Percentiles rank a stretch among this genome's conserved stretches.
phyloP scores from a whole-genome alignment of 2,888 invertebrate genomes.

The Heteromyza rotundicornis region DNA sequence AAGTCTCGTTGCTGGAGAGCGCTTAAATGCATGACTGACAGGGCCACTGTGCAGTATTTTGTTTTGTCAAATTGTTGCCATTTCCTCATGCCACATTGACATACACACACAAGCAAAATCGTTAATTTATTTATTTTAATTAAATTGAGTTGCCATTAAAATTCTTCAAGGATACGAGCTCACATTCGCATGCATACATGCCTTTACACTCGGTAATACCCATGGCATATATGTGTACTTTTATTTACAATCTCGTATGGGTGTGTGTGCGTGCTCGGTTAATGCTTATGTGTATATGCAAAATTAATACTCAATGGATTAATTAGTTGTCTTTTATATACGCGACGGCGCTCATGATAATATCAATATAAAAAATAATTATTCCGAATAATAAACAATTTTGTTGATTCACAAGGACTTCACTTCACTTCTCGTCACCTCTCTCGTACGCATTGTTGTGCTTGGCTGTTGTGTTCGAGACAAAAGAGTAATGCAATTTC shows the following conservation, averaged over 20 bases:
- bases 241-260: background rate
- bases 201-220: background rate
- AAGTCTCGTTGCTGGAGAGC: too few relatives aligned
- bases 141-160: background rate
- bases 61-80: background rate
- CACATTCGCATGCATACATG: background rate
- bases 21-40: too few relatives aligned
- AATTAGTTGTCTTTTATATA: slow-evolving; percentile 37
- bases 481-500: too few relatives aligned
- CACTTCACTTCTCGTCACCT: too few relatives aligned
- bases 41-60: too few relatives aligned
- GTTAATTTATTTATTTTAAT: background rate
- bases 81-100: background rate
- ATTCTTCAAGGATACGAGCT: background rate
- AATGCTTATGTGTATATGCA: slow-evolving; percentile 9
- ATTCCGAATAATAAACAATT: background rate
- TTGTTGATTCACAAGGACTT: too few relatives aligned
- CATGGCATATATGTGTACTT: background rate
- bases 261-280: background rate
- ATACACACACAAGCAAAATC: background rate
- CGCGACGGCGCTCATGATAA: background rate
- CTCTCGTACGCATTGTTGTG: too few relatives aligned
- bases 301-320: slow-evolving; percentile 26
- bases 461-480: too few relatives aligned
- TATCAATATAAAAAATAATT: background rate